Percentiles rank a stretch among this genome's conserved stretches.
Evolutionary conservation across 2,113 vertebrate genomes (phyloP).

Genomic region (Psilopsiagon aymara): DNA sequence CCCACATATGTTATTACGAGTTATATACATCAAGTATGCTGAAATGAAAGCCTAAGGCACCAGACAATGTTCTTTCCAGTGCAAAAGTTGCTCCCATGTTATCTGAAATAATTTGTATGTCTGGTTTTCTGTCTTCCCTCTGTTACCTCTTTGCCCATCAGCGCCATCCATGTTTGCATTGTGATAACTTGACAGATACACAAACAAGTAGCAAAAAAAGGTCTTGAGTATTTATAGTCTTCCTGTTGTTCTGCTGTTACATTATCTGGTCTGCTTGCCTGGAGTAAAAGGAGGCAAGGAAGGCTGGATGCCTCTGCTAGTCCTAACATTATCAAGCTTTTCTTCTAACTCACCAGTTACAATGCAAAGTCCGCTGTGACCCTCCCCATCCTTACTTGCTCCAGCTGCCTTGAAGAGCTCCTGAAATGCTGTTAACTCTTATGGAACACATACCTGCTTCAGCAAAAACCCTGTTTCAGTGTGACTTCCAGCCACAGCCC

Average conservation of each 20-base stretch:
- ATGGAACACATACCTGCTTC: not conserved
- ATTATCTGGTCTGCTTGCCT: not conserved
- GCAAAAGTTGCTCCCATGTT: not conserved
- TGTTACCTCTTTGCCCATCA: not conserved
- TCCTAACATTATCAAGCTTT: not conserved
- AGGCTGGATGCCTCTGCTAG: not conserved
- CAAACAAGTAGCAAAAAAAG: not conserved
- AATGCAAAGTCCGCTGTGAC: not conserved
- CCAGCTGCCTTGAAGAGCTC: not conserved
- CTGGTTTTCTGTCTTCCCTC: conserved; percentile 30
- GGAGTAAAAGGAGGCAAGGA: not conserved
- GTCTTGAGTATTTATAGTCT: not conserved
- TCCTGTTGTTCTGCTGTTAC: not conserved
- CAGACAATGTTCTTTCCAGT: conserved; percentile 4
- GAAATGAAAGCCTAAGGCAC: conserved; percentile 21
- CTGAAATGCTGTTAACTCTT: not conserved
- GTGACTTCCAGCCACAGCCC: not conserved
- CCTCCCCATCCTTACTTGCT: not conserved
- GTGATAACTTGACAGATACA: conserved; percentile 10
- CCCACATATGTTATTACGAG: not conserved
- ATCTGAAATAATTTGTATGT: not conserved
- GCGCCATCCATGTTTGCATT: not conserved
- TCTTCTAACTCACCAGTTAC: not conserved
- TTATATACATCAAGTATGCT: not conserved
- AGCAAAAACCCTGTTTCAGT: not conserved